Evolutionary conservation across 2,113 vertebrate genomes (phyloP).

Genomic region (Prochilodus magdalenae): DNA sequence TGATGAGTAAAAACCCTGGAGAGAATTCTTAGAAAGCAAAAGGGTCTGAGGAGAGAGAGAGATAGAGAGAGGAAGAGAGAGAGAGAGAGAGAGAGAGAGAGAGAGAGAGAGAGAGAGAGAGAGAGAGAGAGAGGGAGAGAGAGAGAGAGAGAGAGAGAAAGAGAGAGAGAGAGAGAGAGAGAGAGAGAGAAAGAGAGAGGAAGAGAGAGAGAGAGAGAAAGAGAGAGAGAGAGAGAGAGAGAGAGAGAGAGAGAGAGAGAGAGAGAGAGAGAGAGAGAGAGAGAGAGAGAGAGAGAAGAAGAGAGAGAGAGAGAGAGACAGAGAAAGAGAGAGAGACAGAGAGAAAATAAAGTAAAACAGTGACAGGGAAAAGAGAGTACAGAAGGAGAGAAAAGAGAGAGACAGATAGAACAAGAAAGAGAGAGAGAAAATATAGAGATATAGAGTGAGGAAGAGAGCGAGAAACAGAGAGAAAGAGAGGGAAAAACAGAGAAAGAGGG

Average conservation of each 20-base stretch:
- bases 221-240: neutral
- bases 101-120: too few species aligned
- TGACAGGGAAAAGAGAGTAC: neutral
- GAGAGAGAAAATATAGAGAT: neutral
- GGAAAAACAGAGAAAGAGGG: neutral
- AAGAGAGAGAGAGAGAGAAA: neutral
- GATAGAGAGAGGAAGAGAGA: too few species aligned
- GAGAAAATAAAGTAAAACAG: neutral
- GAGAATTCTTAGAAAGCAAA: too few species aligned
- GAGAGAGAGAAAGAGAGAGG: neutral
- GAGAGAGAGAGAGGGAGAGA: too few species aligned
- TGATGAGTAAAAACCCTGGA: too few species aligned
- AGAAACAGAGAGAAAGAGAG: neutral
- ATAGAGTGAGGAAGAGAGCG: neutral
- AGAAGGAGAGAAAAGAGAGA: neutral
- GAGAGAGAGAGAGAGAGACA: neutral
- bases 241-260: neutral
- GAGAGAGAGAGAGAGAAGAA: neutral
- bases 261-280: neutral
- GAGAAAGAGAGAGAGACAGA: neutral
- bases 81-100: too few species aligned
- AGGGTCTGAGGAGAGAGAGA: too few species aligned
- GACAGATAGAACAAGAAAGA: neutral
- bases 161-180: neutral
- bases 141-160: neutral